Base-by-base conservation (phyloP, 2,797 vertebrate species). In the Pseudomugil tenellus region DNA sequence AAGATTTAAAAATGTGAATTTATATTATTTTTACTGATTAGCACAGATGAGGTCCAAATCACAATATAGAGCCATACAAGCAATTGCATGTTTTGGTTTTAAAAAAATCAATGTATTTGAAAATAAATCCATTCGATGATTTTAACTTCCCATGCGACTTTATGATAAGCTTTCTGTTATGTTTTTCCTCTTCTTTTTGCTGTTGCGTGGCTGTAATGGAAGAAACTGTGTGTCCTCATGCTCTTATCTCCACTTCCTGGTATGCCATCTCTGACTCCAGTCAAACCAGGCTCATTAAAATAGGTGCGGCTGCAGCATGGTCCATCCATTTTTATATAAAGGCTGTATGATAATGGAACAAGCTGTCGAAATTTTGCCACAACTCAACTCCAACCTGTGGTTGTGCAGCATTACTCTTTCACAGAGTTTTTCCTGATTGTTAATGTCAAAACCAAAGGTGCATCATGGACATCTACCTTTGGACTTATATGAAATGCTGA, bases 201-300 rank as follows among this genome's bases (percentile, higher is more conserved):
- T 54, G 67, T 46, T 54, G 14, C 34, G 13, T 32, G 17, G 34
- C 14, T 26, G 58, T 51, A 76, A 65, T 23, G 60, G 53, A 32
- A 67, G 66, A 3, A 16, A 37, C 65, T 64, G 31, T 63, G 68
- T 78, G 57, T 58, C 61, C 74, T 74, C 35, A 29, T 34, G 21
- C 53, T 77, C 79, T 89, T 89, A 91, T 92, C 90, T 83, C 12
- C 46, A 76, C 79, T 91, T 92, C 90, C 91, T 87, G 75, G 63
- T 87, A 8, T 37, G 26, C 23, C 23, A 32, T 53, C 51, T 70
- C 32, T 76, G 51, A 61, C 65, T 72, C 72, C 54, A 66, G 77
- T 77, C 67, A 72, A 83, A 85, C 67, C 60, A 73, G 72, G 26
- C 67, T 84, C 34, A 80, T 81, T 88, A 70, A 41, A 81, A 73